Evolutionary conservation across 1,140 invertebrate species (phyloP), one percentile per base, ranked within the genome.

Genomic region (Brachionus paranguensis): DNA sequence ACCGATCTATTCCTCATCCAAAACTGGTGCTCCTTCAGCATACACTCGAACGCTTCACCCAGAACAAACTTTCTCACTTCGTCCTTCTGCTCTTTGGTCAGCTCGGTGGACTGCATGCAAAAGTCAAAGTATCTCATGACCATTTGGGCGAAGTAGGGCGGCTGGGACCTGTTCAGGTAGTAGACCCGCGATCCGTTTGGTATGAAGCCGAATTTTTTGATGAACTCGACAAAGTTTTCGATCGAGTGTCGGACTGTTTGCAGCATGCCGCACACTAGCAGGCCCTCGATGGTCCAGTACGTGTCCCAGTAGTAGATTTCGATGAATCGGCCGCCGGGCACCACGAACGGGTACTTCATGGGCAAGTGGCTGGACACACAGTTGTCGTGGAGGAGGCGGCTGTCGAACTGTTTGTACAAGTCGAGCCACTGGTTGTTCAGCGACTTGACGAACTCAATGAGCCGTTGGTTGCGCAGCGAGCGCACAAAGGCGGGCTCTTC

Each of bases 221-320:
- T 86, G 4, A 87, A 84, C 24, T 86, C 76, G 11, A 85, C 81
- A 70, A 87, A 86, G 81, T 88, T 88, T 6, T 72, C 47, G 20
- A 85, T 65, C 93, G 96, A 96, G 2, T 94, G 94, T 68, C 89
- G 91, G 0, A 93, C 94, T 0, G 95, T 96, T 33, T 91, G 85
- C 1, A 88, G 86, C 95, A 96, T 96, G 87, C 94, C 94, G 0
- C 93, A 95, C 2, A 93, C 88, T 1, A 97, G 88, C 0, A 96
- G 89, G 0, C 95, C 95, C 84, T 93, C 93, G 53, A 96, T 91
- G 50, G 96, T 95, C 95, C 95, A 97, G 87, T 95, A 97, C 0
- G 95, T 95, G 87, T 97, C 95, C 95, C 95, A 97, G 88, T 97
- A 97, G 88, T 96, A 97, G 87, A 96, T 88, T 12, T 95, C 92